Evolutionary conservation across 2,113 vertebrate species (phyloP), one percentile per base, ranked within the genome.

Genomic region (Barnardius zonarius): DNA sequence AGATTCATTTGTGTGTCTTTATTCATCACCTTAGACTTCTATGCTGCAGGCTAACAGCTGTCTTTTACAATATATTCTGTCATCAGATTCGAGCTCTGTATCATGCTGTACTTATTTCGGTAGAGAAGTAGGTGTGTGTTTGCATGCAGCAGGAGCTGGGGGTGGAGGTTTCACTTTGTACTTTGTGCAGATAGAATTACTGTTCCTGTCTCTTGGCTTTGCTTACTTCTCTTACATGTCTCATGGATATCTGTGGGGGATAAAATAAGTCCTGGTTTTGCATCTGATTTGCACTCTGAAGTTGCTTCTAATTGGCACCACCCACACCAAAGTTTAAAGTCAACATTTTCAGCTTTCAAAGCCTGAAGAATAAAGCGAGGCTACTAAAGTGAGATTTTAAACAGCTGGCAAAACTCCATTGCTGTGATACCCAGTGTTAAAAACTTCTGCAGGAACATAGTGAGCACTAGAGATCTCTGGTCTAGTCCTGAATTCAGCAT

Each of bases 291-390:
- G 48, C 10, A 23, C 70, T 44, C 31, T 10, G 54, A 91, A 73
- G 83, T 85, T 83, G 17, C 75, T 92, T 83, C 88, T 93, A 83
- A 79, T 85, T 87, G 62, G 17, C 67, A 83, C 72, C 70, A 90
- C 92, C 67, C 43, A 94, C 78, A 51, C n/a, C 33, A 13, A 74
- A 86, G 24, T 30, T 83, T 66, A 48, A 92, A 86, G 80, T 62
- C 37, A 83, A 27, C 48, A 28, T 79, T 94, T 90, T 75, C n/a
- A 43, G n/a, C 91, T 92, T 88, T 57, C 59, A 81, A 62, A 83
- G 68, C 54, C 49, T 27, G 54, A 46, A 83, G 27, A 44, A 66
- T 73, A 61, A 85, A 95, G 28, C 7, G 35, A 55, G 43, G 39
- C 43, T 87, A 39, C 18, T 16, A 6, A 20, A 64, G n/a, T 35